A percentile compares a stretch with the other conserved stretches of the same genome.
These are phyloP conservation scores for Odontesthes bonariensis DNA, from an alignment of 2,113 vertebrate species.

Conservation along the genomic window DNA sequence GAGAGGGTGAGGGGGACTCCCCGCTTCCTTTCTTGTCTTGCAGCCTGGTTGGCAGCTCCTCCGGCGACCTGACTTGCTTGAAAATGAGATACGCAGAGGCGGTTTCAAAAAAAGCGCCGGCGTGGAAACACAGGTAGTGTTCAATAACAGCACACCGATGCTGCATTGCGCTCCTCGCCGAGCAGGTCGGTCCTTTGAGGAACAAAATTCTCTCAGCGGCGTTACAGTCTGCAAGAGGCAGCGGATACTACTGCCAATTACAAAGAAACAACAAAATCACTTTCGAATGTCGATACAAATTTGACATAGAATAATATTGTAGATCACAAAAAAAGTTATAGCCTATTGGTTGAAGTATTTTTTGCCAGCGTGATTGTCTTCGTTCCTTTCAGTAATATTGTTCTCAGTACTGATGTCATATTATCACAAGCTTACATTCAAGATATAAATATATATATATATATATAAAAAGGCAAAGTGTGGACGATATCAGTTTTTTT, in stretches of 20 bases:
- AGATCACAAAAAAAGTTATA: constrained; percentile 3
- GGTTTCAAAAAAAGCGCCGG: constrained; percentile 45
- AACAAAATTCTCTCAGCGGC: constrained; percentile 47
- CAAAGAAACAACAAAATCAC: constrained; percentile 13
- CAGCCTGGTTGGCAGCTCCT: constrained; percentile 17
- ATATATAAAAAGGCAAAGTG: constrained; percentile 2
- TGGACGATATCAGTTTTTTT: constrained; percentile 23
- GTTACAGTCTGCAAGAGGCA: constrained; percentile 24
- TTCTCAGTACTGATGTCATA: not conserved
- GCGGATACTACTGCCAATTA: constrained; percentile 2
- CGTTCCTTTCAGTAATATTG: not conserved
- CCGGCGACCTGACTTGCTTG: constrained; percentile 16
- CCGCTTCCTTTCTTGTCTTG: constrained; percentile 17
- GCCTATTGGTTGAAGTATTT: not conserved
- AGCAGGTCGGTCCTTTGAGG: constrained; percentile 68
- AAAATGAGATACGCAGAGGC: constrained; percentile 59
- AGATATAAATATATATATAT: constrained; percentile 25
- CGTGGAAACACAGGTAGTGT: constrained; percentile 58
- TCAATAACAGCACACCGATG: constrained; percentile 71
- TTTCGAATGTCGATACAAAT: not conserved
- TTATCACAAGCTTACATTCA: not conserved
- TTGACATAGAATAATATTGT: not conserved
- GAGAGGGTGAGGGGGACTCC: constrained; percentile 11
- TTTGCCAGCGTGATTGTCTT: not conserved
- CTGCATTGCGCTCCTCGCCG: constrained; percentile 82